These are phyloP conservation scores for Thelaira solivaga DNA, from an alignment of 2,888 invertebrate species.

Conservation along the genomic window DNA sequence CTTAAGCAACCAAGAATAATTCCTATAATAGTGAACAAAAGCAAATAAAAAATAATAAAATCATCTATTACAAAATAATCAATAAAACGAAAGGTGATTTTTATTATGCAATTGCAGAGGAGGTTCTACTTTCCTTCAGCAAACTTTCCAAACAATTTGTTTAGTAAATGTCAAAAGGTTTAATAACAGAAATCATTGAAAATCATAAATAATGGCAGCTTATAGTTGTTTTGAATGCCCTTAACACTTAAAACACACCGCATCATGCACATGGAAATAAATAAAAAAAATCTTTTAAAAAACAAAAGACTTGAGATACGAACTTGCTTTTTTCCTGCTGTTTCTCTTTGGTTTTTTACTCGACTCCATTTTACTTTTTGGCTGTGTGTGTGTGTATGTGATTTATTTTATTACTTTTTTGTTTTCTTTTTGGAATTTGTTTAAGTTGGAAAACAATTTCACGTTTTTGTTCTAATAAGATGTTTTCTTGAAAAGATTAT, in stretches of 20 bases:
- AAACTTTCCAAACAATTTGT: slow-evolving; percentile 16
- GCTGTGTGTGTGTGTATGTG: background rate
- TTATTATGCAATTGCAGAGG: slow-evolving; percentile 4
- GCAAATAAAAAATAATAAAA: background rate
- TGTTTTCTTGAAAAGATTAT: slow-evolving; percentile 54
- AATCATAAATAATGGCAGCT: slow-evolving; percentile 53
- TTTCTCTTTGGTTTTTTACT: too few relatives aligned
- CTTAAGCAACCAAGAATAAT: too few relatives aligned
- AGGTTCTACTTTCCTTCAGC: background rate
- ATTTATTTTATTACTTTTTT: background rate
- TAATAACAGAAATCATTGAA: background rate
- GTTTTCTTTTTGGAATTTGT: background rate
- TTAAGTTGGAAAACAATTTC: slow-evolving; percentile 31
- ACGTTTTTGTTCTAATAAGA: slow-evolving; percentile 62
- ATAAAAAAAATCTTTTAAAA: too few relatives aligned
- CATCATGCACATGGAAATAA: too few relatives aligned
- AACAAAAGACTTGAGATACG: slow-evolving; percentile 33
- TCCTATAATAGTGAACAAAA: background rate
- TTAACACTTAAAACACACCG: background rate
- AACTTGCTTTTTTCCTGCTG: background rate
- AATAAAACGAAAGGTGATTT: background rate
- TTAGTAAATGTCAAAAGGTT: slow-evolving; percentile 20
- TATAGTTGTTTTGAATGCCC: slow-evolving; percentile 1
- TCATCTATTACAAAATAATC: background rate
- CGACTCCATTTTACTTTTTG: background rate